Conservation (phyloP, 1,140 invertebrate genomes). For the Homarus americanus region DNA sequence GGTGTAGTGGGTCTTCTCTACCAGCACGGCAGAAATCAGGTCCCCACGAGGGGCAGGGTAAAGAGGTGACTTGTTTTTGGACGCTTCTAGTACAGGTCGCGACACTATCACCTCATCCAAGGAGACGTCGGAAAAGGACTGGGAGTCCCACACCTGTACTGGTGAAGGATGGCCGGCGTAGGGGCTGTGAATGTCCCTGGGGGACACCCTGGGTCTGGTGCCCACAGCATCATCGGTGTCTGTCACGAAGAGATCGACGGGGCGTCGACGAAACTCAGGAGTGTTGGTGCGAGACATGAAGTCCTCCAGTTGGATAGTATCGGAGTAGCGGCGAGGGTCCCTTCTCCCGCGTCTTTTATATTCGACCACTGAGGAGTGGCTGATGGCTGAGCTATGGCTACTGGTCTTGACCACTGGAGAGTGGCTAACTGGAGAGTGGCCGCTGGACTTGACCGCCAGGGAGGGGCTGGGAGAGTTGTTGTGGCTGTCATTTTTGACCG, state of each 20-base stretch:
- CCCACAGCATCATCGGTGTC: not conserved
- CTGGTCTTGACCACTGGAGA: not conserved
- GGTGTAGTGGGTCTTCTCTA: not conserved
- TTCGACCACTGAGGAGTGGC: not conserved
- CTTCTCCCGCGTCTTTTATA: not conserved
- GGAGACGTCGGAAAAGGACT: not conserved
- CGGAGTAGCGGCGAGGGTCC: not conserved
- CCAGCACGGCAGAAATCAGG: not conserved
- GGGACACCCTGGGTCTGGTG: not conserved
- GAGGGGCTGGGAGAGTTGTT: not conserved
- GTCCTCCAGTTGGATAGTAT: slow-evolving; percentile 38
- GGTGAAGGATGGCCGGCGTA: not conserved
- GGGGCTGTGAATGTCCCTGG: not conserved
- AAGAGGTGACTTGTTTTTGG: slow-evolving; percentile 16
- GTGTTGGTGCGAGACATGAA: slow-evolving; percentile 49
- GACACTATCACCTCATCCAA: slow-evolving; percentile 50
- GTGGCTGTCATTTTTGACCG: not conserved
- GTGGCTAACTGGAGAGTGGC: not conserved
- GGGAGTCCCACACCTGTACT: not conserved
- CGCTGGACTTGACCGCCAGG: not conserved
- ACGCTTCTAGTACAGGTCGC: slow-evolving; percentile 45
- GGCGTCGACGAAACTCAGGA: slow-evolving; percentile 58
- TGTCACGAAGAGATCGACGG: not conserved
- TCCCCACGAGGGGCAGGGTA: not conserved
- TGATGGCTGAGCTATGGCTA: not conserved